A percentile compares a stretch with the other conserved stretches of the same genome.
Evolutionary conservation across 92 coral and sea anemone genomes (phyloP).

Genomic region (Epizoanthus scotinus): DNA sequence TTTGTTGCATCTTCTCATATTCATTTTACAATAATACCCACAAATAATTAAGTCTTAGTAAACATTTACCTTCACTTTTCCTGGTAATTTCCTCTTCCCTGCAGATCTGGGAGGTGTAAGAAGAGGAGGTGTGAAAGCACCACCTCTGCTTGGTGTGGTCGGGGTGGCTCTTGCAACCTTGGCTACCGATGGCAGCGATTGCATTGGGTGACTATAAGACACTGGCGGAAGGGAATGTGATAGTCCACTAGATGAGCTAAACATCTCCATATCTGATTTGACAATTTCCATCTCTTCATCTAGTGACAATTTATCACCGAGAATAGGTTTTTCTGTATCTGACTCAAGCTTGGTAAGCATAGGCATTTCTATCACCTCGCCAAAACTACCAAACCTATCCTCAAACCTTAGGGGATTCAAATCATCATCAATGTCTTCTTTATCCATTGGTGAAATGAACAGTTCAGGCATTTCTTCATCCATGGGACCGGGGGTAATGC

Average conservation of each 20-base stretch:
- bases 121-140: conserved; percentile 34
- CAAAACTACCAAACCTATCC: conserved; percentile 55
- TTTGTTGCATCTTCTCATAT: not conserved
- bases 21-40: not conserved
- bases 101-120: conserved; percentile 75
- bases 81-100: conserved; percentile 88
- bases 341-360: conserved; percentile 59
- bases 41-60: not conserved
- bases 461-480: conserved; percentile 73
- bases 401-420: conserved; percentile 62
- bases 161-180: conserved; percentile 50
- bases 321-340: conserved; percentile 53
- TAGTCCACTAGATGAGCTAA: conserved; percentile 57
- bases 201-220: conserved; percentile 25
- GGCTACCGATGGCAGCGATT: conserved; percentile 52
- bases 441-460: conserved; percentile 35
- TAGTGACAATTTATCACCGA: conserved; percentile 75
- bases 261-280: conserved; percentile 80
- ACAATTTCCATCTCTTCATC: conserved; percentile 98
- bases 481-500: conserved; percentile 78
- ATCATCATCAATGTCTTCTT: conserved; percentile 54
- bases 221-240: conserved; percentile 64
- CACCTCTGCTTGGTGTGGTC: conserved; percentile 40
- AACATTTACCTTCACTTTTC: conserved; percentile 75
- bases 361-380: conserved; percentile 58